phyloP scores from a whole-genome alignment of 2,113 vertebrate species.

The Passer domesticus region DNA sequence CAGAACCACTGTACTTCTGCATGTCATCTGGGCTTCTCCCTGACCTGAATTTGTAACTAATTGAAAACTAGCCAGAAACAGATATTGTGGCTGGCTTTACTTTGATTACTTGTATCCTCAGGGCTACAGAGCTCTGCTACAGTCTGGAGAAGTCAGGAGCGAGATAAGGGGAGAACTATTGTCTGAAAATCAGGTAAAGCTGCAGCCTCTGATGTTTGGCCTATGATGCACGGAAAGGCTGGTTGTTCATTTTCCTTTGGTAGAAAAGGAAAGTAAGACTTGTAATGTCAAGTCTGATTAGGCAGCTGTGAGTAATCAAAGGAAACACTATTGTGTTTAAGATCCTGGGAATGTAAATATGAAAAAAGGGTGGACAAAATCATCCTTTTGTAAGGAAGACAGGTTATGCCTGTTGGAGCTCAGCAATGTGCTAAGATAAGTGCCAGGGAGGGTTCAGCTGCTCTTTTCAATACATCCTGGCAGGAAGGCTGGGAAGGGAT shows the following conservation, averaged over 20 bases:
- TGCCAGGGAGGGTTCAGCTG: background rate
- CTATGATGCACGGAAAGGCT: background rate
- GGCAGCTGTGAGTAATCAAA: background rate
- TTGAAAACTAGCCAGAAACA: background rate
- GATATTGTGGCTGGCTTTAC: background rate
- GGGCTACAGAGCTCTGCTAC: background rate
- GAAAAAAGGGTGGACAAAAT: background rate
- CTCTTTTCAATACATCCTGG: background rate
- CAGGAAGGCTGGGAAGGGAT: background rate
- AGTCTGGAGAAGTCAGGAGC: background rate
- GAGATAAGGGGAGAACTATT: background rate
- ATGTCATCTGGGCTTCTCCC: background rate
- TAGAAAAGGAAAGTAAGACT: background rate
- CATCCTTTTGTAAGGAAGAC: background rate
- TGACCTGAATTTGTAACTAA: background rate
- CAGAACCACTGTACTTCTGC: background rate
- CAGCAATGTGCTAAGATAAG: background rate
- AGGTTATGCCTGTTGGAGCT: background rate
- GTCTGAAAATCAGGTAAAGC: background rate
- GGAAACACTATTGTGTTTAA: constrained; percentile 5
- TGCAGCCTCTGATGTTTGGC: background rate
- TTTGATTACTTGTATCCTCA: background rate
- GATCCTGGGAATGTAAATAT: constrained; percentile 25
- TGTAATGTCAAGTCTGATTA: background rate
- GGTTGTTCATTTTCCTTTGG: background rate